Evolutionary conservation across 2,113 vertebrate genomes (phyloP), one percentile per base, ranked within the genome.

Genomic region (Phycodurus eques): DNA sequence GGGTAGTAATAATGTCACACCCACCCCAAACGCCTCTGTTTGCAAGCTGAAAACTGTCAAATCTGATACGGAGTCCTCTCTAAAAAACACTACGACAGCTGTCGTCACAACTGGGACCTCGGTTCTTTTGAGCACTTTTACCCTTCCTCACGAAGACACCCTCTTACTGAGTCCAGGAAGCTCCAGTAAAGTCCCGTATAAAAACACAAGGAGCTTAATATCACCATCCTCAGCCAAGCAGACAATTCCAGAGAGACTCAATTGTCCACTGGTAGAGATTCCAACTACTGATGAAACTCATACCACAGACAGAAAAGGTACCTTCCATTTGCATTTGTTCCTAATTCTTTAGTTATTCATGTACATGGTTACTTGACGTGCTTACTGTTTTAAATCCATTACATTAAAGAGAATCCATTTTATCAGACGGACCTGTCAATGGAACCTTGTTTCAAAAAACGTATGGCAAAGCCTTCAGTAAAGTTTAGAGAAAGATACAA

Each of bases 251-350:
- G 63, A 47, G 13, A 66, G 43, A 15, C 43, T 46, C 5, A 20
- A 6, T 14, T 31, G 5, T 35, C 31, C 59, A 17, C 2, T 27
- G 17, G 31, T 9, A 61, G 31, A 17, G 27, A 61, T 31, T 22
- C 33, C 64, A 0, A 19, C 63, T 8, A 1, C 57, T 31, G 76
- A 79, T 8, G 68, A 65, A 62, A 31, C 46, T 7, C 79, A 43
- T 22, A 49, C 72, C 27, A 22, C 53, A 22, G 82, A 89, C 53
- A 76, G 80, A 17, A 93, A 91, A 90, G 92, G 93, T 93, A 91
- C 4, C 0, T 4, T 39, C 11, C 2, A 27, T 20, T 49, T 43
- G 22, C 39, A 13, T 42, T 42, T 42, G 1, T 17, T 46, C 39
- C 42, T 31, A 22, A 8, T 31, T 15, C 3, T 13, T 31, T 59